These are phyloP conservation scores for Lepidotrigona ventralis DNA, from an alignment of 1,140 invertebrate genomes.

Conservation along the genomic window DNA sequence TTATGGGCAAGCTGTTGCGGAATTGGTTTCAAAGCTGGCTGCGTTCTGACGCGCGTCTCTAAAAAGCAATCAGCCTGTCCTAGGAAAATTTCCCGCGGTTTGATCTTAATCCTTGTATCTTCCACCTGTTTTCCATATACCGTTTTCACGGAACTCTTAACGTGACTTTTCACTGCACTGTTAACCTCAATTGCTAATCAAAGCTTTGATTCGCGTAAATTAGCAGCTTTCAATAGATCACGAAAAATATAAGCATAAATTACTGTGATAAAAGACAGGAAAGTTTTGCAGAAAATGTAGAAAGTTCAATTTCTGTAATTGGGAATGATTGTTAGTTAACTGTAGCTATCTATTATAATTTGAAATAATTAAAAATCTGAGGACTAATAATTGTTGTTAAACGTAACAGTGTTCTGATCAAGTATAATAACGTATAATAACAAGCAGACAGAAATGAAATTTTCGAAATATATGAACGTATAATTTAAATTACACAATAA, in stretches of 20 bases:
- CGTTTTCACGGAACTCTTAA: neutral
- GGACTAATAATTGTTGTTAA: too few relatives aligned
- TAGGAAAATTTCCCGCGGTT: slow-evolving; percentile 41
- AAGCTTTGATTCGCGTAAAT: neutral
- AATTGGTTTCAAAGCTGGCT: slow-evolving; percentile 53
- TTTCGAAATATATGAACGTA: neutral
- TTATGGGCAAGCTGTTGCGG: slow-evolving; percentile 65
- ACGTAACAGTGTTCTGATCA: too few relatives aligned
- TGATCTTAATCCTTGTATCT: neutral
- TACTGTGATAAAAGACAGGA: neutral
- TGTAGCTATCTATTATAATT: too few relatives aligned
- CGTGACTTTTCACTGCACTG: neutral
- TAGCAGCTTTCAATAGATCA: neutral
- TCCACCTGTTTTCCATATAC: neutral
- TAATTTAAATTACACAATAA: too few relatives aligned
- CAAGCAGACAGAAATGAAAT: neutral
- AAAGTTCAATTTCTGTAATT: too few relatives aligned
- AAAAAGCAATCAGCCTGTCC: slow-evolving; percentile 41
- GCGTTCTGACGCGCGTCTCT: slow-evolving; percentile 35
- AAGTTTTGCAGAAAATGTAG: neutral
- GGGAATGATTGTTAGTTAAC: too few relatives aligned
- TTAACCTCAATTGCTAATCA: neutral
- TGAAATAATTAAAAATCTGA: too few relatives aligned
- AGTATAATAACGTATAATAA: too few relatives aligned
- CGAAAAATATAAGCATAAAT: too few relatives aligned